These are phyloP conservation scores for Drosophila mimetica DNA, from an alignment of 2,888 invertebrate genomes.

Conservation along the genomic window DNA sequence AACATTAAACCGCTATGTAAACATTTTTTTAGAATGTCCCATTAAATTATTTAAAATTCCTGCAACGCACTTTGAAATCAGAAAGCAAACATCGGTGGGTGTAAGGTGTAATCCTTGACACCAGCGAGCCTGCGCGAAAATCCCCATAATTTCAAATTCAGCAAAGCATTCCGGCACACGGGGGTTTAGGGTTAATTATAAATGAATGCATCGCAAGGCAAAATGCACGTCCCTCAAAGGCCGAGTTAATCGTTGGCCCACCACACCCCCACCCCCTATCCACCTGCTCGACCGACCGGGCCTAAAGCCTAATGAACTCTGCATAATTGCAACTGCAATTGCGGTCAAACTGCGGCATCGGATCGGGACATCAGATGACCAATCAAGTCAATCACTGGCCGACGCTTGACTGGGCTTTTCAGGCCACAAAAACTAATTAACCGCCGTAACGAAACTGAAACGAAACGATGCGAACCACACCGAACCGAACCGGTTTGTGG, in stretches of 20 bases:
- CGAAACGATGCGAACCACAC: conserved; percentile 30
- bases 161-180: conserved; percentile 3
- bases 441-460: conserved; percentile 49
- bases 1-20: too few species aligned
- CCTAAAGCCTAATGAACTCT: conserved; percentile 64
- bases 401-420: conserved; percentile 54
- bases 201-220: conserved; percentile 19
- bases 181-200: conserved; percentile 27
- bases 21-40: background rate
- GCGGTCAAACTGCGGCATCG: conserved; percentile 41
- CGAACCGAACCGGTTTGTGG: conserved; percentile 42
- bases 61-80: background rate
- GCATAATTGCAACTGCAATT: conserved; percentile 71
- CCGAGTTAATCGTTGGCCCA: background rate
- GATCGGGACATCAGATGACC: conserved; percentile 51
- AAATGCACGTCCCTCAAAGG: conserved; percentile 8
- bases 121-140: background rate
- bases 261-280: too few species aligned
- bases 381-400: conserved; percentile 65
- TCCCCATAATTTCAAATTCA: conserved; percentile 20
- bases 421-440: conserved; percentile 75
- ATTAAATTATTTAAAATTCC: background rate
- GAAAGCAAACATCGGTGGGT: background rate
- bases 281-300: conserved; percentile 13
- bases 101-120: background rate